Evolutionary conservation across 2,888 invertebrate genomes (phyloP), one percentile per base, ranked within the genome.

Genomic region (Meloe dianella): DNA sequence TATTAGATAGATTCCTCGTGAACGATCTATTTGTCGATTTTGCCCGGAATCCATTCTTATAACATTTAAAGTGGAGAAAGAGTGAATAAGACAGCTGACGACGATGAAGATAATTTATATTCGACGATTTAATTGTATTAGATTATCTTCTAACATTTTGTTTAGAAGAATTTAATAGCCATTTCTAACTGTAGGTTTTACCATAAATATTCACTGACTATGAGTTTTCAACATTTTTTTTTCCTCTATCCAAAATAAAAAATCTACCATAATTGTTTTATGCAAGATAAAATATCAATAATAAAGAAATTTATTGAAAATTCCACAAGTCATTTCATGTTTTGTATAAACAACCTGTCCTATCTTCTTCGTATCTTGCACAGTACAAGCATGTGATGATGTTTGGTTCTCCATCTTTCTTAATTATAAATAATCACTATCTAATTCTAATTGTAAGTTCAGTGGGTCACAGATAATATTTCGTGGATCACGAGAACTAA

Each of bases 61-160:
- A 47, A 47, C 3, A 10, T 20, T 10, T 9, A 20, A 47, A 47
- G 1, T 9, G 2, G 10, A 47, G 20, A 22, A 47, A 17, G 20
- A 47, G 10, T 47, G 47, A 47, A 47, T 47, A 47, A 47, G 67
- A 65, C 71, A 71, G 71, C 69, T 73, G 73, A 66, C 69, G 68
- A 71, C 65, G 20, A 9, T 47, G 20, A 69, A 63, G 63, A 67
- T 73, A 71, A 73, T 73, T 73, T 70, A 71, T 69, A 71, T 68
- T 68, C 64, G 61, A 67, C 70, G 59, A 64, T 64, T 69, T 69
- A 66, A 69, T 66, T 69, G 63, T 67, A 67, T 67, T 63, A 63
- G 67, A 65, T 66, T 66, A 64, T 69, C 61, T 61, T 64, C n/a
- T 64, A 61, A 64, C 64, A 67, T 67, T 64, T 64, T 64, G 64